Percentiles rank a stretch among this genome's conserved stretches.
Evolutionary conservation across 2,888 invertebrate genomes (phyloP).

Genomic region (Theodoxus fluviatilis): DNA sequence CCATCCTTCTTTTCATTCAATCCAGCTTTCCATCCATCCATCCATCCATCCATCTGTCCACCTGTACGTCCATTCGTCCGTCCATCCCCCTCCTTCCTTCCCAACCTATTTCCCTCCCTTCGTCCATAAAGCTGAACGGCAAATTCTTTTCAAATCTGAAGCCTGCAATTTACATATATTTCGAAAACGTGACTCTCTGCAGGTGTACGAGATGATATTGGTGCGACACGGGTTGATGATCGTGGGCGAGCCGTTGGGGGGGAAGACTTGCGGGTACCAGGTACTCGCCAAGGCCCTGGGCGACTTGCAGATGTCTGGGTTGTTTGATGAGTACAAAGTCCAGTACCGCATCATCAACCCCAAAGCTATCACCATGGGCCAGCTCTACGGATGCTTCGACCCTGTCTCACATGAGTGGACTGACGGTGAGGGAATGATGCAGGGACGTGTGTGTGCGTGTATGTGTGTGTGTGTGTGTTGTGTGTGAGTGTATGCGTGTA

Average conservation of each 20-base stretch:
- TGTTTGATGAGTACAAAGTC: slow-evolving; percentile 62
- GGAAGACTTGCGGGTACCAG: slow-evolving; percentile 65
- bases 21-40: no score
- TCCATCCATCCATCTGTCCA: no score
- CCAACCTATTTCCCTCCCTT: no score
- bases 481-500: slow-evolving; percentile 4
- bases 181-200: no score
- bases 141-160: no score
- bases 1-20: no score
- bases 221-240: slow-evolving; percentile 67
- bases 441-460: background rate
- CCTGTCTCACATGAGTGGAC: slow-evolving; percentile 67
- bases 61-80: no score
- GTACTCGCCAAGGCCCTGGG: slow-evolving; percentile 64
- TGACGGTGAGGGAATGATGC: slow-evolving; percentile 53
- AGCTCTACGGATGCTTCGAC: slow-evolving; percentile 66
- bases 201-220: slow-evolving; percentile 67
- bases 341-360: slow-evolving; percentile 65
- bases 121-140: no score
- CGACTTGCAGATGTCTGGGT: slow-evolving; percentile 57
- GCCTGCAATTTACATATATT: no score
- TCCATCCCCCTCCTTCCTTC: no score
- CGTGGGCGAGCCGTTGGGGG: slow-evolving; percentile 66
- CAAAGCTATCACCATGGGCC: slow-evolving; percentile 66
- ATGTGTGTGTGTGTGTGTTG: no score